Percentiles rank a stretch among this genome's conserved stretches.
Evolutionary conservation across 2,888 invertebrate species (phyloP).

Genomic region (Enchytraeus crypticus): DNA sequence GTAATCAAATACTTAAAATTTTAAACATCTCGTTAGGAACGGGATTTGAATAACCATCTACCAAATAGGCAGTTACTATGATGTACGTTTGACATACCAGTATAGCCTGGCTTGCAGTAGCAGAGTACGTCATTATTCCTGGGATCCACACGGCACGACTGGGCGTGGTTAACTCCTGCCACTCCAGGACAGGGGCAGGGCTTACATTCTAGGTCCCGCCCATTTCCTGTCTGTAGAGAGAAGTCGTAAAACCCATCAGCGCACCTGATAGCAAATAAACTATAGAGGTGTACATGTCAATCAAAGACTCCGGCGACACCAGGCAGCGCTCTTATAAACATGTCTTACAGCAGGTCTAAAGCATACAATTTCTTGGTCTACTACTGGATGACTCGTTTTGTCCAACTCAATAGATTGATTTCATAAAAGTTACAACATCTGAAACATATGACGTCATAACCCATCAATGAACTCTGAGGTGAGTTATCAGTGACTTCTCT

Average conservation of each 20-base stretch:
- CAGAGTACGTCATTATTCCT: slow-evolving; percentile 21
- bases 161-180: slow-evolving; percentile 23
- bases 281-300: neutral
- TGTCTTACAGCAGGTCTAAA: neutral
- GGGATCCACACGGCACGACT: slow-evolving; percentile 21
- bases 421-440: too few relatives aligned
- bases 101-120: slow-evolving; percentile 24
- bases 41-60: too few relatives aligned
- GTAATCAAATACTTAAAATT: too few relatives aligned
- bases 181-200: slow-evolving; percentile 27
- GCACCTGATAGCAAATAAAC: slow-evolving; percentile 33
- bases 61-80: too few relatives aligned
- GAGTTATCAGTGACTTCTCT: too few relatives aligned
- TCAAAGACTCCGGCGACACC: neutral
- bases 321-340: neutral
- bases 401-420: too few relatives aligned
- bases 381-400: too few relatives aligned
- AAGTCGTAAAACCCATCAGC: slow-evolving; percentile 80
- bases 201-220: slow-evolving; percentile 61
- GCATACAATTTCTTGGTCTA: too few relatives aligned
- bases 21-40: too few relatives aligned
- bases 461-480: too few relatives aligned
- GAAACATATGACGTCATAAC: too few relatives aligned
- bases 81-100: too few relatives aligned
- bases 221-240: slow-evolving; percentile 43